phyloP scores from a whole-genome alignment of 2,113 vertebrate species.

The Etia nguti region DNA sequence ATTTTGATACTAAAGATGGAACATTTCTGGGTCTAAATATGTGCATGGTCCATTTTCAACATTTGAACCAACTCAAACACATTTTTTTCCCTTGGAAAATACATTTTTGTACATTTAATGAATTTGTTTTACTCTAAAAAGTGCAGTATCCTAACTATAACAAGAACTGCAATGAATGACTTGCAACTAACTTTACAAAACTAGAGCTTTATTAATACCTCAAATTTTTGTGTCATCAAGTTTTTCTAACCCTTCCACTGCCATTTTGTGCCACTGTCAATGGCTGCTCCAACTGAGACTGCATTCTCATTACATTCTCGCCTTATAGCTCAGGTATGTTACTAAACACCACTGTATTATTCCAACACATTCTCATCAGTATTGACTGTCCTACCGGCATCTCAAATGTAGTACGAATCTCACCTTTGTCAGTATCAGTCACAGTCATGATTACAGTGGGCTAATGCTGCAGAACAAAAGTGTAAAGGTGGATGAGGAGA shows the following conservation, averaged over 20 bases:
- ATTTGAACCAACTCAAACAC: background rate
- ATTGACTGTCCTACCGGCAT: background rate
- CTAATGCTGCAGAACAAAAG: constrained; percentile 30
- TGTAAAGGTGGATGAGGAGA: constrained; percentile 26
- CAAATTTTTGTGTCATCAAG: background rate
- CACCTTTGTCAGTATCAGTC: constrained; percentile 49
- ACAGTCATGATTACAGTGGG: constrained; percentile 33
- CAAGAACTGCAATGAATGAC: background rate
- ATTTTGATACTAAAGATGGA: background rate
- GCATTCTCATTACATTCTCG: background rate
- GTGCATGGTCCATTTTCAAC: background rate
- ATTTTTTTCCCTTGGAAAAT: background rate
- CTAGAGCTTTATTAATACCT: background rate
- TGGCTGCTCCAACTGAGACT: background rate
- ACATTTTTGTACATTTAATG: background rate
- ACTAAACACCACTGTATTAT: background rate
- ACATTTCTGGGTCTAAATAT: background rate
- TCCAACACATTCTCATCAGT: background rate
- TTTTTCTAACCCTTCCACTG: background rate
- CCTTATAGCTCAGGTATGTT: background rate
- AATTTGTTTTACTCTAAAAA: background rate
- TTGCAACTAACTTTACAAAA: background rate
- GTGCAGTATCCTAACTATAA: background rate
- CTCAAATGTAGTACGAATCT: background rate
- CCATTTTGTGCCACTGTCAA: background rate